Base-by-base conservation (phyloP, 1,140 invertebrate species). In the Episyrphus balteatus region DNA sequence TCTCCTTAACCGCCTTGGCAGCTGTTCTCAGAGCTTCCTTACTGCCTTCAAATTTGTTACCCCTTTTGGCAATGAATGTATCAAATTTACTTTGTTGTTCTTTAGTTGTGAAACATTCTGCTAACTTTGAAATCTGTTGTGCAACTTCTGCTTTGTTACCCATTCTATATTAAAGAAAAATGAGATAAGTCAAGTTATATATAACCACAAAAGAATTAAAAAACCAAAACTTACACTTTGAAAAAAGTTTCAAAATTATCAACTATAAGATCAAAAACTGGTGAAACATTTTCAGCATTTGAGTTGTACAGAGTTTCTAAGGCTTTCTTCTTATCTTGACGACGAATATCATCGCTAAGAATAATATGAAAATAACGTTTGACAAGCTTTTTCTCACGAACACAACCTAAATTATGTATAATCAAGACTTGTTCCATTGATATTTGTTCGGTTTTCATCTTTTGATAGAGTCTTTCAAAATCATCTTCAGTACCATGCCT, bases 361-460 rank as follows among this genome's bases (percentile, higher is more conserved):
- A 34, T 47, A 51, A 31, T 53, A 55, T 50, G 53, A 46, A 36
- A 52, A 48, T 40, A 68, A 51, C 15, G 55, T 42, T 47, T 37
- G 69, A 51, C 8, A 77, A 55, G 33, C 67, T 30, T 43, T 11
- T 58, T 48, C 51, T 76, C 59, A 2, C 55, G 57, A 1, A 75
- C 71, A 46, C 78, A 80, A 10, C 74, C 74, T 5, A 77, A 63
- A 0, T 69, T 66, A 44, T 54, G 55, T 6, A 78, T 53, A 59
- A 79, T 73, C 3, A 71, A 68, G 8, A 71, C 39, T 56, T 72
- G 68, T 48, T 78, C 74, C 30, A 59, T 62, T 0, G 70, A 56
- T n/a, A 75, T 49, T 15, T 69, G 61, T 51, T 69, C 61, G 8
- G 44, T 44, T 5, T 53, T 30, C 49, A 69, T 74, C 37, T 64